These are phyloP conservation scores for Thereva unica DNA, from an alignment of 2,888 invertebrate species.

Conservation along the genomic window DNA sequence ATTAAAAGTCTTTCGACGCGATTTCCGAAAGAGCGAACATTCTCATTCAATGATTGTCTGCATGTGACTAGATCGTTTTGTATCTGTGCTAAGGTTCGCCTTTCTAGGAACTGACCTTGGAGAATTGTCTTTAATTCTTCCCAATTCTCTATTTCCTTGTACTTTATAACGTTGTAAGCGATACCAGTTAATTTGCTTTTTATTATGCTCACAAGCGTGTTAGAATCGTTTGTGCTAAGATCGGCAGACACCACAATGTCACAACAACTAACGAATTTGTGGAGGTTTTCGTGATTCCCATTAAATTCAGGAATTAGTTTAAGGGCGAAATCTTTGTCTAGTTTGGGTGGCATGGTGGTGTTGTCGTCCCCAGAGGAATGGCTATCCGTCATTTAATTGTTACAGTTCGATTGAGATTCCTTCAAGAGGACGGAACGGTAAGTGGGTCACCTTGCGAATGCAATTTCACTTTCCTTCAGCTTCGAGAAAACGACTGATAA, in stretches of 20 bases:
- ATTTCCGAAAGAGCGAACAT: too few species aligned
- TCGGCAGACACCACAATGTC: neutral
- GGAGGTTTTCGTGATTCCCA: neutral
- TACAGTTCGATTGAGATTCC: too few species aligned
- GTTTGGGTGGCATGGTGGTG: too few species aligned
- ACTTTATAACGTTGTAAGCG: neutral
- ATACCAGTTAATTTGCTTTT: neutral
- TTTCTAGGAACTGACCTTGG: neutral
- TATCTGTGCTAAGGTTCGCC: too few species aligned
- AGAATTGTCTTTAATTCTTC: neutral
- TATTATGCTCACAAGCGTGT: neutral
- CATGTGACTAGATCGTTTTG: too few species aligned
- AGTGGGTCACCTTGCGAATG: too few species aligned
- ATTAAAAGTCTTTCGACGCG: slow-evolving; percentile 3
- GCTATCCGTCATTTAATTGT: too few species aligned
- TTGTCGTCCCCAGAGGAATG: too few species aligned
- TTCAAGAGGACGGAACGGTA: too few species aligned
- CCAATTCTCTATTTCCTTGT: neutral
- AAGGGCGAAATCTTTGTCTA: neutral
- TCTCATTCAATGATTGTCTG: too few species aligned
- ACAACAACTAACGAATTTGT: slow-evolving; percentile 4
- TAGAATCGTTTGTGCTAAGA: neutral
- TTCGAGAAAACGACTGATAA: too few species aligned
- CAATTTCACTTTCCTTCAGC: too few species aligned
- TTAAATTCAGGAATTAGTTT: neutral